These are phyloP conservation scores for Pseudorhombus dupliciocellatus DNA, from an alignment of 2,113 vertebrate genomes.

Conservation along the genomic window DNA sequence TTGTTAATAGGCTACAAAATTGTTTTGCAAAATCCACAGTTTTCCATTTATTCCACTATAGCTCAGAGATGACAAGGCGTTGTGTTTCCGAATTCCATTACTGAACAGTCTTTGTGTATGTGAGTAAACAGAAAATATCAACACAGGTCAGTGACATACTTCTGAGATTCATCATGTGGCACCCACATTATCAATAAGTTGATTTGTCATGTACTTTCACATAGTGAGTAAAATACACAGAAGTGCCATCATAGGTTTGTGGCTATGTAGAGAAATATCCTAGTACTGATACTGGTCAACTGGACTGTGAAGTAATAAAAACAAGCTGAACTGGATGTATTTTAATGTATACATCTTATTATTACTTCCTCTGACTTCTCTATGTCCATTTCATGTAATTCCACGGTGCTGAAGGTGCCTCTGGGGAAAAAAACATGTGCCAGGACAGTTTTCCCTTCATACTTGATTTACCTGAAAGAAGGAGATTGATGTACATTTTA, in stretches of 20 bases:
- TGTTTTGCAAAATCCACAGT: conserved; percentile 39
- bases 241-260: background rate
- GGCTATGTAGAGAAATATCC: background rate
- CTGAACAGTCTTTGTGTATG: background rate
- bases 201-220: background rate
- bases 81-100: background rate
- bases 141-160: background rate
- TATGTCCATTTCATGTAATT: background rate
- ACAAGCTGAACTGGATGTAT: conserved; percentile 1
- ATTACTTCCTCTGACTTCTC: background rate
- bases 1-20: conserved; percentile 31
- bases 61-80: conserved; percentile 2
- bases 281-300: too few relatives aligned
- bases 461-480: conserved; percentile 19
- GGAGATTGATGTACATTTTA: conserved; percentile 33
- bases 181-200: background rate
- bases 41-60: conserved; percentile 10
- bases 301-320: background rate
- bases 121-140: background rate
- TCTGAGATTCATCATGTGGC: background rate
- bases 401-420: conserved; percentile 19
- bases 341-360: conserved; percentile 3
- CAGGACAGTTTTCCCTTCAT: conserved; percentile 11
- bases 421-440: background rate
- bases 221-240: background rate